Percentiles rank a stretch among this genome's conserved stretches.
These are phyloP conservation scores for Hemistola chrysoprasaria DNA, from an alignment of 2,888 invertebrate species.

Conservation along the genomic window DNA sequence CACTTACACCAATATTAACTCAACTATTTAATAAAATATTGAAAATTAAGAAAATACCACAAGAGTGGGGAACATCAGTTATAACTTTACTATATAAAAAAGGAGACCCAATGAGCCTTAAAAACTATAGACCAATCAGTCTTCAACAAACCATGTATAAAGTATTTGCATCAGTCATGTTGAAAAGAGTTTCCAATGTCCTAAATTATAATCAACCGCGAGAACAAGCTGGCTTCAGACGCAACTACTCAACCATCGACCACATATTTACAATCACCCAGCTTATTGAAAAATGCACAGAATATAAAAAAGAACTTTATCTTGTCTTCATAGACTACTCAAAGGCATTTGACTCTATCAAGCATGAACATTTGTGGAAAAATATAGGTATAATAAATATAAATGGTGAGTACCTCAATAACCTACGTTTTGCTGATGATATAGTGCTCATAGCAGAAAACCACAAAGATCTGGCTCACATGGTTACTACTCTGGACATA, in stretches of 20 bases:
- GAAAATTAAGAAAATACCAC: slow-evolving; percentile 10
- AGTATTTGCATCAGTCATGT: too few relatives aligned
- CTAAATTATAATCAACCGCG: slow-evolving; percentile 6
- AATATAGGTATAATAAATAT: too few relatives aligned
- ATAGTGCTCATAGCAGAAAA: too few relatives aligned
- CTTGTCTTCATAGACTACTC: slow-evolving; percentile 16
- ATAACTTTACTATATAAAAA: neutral
- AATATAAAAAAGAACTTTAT: slow-evolving; percentile 14
- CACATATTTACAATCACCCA: slow-evolving; percentile 22
- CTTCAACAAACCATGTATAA: too few relatives aligned
- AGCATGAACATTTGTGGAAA: slow-evolving; percentile 12
- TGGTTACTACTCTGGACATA: too few relatives aligned
- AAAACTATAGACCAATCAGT: too few relatives aligned
- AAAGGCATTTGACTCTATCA: slow-evolving; percentile 15
- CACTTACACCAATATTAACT: slow-evolving; percentile 22
- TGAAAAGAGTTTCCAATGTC: too few relatives aligned
- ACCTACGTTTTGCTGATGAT: too few relatives aligned
- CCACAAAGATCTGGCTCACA: too few relatives aligned
- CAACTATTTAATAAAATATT: slow-evolving; percentile 27
- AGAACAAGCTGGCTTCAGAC: slow-evolving; percentile 29
- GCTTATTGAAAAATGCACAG: slow-evolving; percentile 21
- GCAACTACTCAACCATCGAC: slow-evolving; percentile 18
- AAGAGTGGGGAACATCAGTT: slow-evolving; percentile 16
- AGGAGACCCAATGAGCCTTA: too few relatives aligned
- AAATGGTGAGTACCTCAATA: too few relatives aligned